Evolutionary conservation across 2,888 invertebrate species (phyloP), one percentile per base, ranked within the genome.

Genomic region (Dryobota labecula): DNA sequence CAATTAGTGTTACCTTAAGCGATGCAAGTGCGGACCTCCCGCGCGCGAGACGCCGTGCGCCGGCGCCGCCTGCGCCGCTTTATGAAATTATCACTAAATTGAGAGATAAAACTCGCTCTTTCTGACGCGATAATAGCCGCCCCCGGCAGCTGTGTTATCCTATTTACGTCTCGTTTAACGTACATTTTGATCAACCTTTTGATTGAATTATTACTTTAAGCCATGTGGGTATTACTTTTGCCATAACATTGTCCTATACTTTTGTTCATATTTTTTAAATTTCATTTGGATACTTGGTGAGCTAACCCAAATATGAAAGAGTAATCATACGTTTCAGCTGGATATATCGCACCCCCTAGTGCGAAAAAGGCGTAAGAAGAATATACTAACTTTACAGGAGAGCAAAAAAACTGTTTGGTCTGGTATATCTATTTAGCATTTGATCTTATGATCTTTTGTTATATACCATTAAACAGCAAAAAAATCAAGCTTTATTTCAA

Each of bases 11-110:
- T 89, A 86, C 87, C 83, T 87, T 88, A 88, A 86, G 79, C 84
- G 84, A 84, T 70, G 83, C 83, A 82, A 85, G 83, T 89, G 87
- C 87, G 85, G 95, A 95, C 94, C 94, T 90, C 91, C 93, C 94
- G 93, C 89, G 89, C 84, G 86, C 84, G 83, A 80, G 80, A 79
- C 78, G 85, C 85, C 82, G 79, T 82, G 86, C 87, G 82, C 82
- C 83, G 87, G 89, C 89, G 90, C 90, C 91, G 91, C 90, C 88
- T 91, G 73, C 73, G 43, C 63, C 53, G 45, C 76, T 76, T 93
- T 92, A 93, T 93, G 92, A 92, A 95, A 94, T 94, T 93, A 95
- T 93, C 93, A 91, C 91, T 91, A 91, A 94, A 94, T 94, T 95
- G 93, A 95, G 95, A 93, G 92, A 94, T 94, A 95, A 94, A 92